Conservation (phyloP, 1,140 invertebrate species). For the Mylabris phalerata region DNA sequence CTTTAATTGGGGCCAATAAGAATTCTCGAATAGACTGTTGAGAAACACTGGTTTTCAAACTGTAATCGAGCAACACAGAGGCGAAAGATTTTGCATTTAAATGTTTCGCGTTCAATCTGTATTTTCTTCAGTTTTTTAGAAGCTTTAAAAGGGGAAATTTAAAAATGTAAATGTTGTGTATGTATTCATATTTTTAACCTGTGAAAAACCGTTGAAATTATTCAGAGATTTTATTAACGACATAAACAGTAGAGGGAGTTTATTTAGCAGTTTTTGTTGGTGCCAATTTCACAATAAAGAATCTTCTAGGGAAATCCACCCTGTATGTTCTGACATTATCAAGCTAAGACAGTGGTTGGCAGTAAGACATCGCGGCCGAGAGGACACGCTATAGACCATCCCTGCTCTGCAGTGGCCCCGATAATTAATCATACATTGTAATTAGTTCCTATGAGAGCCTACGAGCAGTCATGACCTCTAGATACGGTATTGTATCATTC, state of each 20-base stretch:
- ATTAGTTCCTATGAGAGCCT: conserved; percentile 38
- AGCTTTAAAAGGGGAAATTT: no score
- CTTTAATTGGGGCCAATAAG: no score
- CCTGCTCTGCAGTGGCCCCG: conserved; percentile 35
- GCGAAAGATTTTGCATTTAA: no score
- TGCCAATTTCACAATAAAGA: not conserved
- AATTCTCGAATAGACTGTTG: no score
- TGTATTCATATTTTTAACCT: no score
- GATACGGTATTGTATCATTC: conserved; percentile 17
- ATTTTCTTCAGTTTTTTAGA: no score
- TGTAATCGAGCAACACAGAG: no score
- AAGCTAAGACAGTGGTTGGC: conserved; percentile 41
- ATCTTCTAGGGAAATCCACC: not conserved
- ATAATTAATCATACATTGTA: conserved; percentile 43
- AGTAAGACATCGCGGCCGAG: conserved; percentile 38
- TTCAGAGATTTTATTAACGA: no score
- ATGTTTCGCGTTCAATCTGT: no score
- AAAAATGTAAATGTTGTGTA: no score
- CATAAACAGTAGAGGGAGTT: not conserved
- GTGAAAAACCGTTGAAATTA: no score
- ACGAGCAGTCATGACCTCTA: conserved; percentile 24
- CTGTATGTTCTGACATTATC: conserved; percentile 33
- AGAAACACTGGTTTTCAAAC: no score
- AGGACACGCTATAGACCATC: conserved; percentile 35
- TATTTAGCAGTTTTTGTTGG: not conserved